A percentile compares a stretch with the other conserved stretches of the same genome.
phyloP scores from a whole-genome alignment of 2,888 invertebrate species.

The Acleris cristana region DNA sequence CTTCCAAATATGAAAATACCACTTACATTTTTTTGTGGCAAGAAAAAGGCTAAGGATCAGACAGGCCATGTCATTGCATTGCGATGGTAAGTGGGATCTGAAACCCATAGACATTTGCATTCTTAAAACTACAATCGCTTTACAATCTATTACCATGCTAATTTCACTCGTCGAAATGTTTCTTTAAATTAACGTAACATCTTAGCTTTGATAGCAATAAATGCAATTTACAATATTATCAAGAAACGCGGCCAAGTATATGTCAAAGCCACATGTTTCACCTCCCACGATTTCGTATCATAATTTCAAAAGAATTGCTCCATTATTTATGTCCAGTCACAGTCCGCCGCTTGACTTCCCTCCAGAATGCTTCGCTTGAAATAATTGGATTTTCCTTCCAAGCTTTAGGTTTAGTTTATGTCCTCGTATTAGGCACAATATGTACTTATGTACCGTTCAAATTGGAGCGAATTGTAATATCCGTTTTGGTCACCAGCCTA shows the following conservation, averaged over 20 bases:
- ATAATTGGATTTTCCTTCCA: slow-evolving; percentile 44
- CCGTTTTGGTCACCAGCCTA: neutral
- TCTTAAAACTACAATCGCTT: too few relatives aligned
- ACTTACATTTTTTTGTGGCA: too few relatives aligned
- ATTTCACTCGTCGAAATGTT: too few relatives aligned
- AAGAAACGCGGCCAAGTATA: slow-evolving; percentile 26
- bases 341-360: slow-evolving; percentile 44
- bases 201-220: neutral
- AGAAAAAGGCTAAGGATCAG: too few relatives aligned
- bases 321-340: slow-evolving; percentile 49
- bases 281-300: slow-evolving; percentile 45
- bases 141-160: too few relatives aligned
- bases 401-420: slow-evolving; percentile 33
- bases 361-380: slow-evolving; percentile 42
- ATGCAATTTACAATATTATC: slow-evolving; percentile 6
- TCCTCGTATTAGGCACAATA: slow-evolving; percentile 10
- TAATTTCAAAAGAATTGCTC: slow-evolving; percentile 50
- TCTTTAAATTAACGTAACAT: too few relatives aligned
- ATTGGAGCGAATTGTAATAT: slow-evolving; percentile 3
- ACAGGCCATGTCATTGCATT: too few relatives aligned
- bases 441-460: neutral
- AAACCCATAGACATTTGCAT: too few relatives aligned
- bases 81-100: too few relatives aligned
- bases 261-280: slow-evolving; percentile 35
- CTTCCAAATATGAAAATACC: too few relatives aligned